These are phyloP conservation scores for Micromesistius poutassou DNA, from an alignment of 2,797 vertebrate genomes.

Conservation along the genomic window DNA sequence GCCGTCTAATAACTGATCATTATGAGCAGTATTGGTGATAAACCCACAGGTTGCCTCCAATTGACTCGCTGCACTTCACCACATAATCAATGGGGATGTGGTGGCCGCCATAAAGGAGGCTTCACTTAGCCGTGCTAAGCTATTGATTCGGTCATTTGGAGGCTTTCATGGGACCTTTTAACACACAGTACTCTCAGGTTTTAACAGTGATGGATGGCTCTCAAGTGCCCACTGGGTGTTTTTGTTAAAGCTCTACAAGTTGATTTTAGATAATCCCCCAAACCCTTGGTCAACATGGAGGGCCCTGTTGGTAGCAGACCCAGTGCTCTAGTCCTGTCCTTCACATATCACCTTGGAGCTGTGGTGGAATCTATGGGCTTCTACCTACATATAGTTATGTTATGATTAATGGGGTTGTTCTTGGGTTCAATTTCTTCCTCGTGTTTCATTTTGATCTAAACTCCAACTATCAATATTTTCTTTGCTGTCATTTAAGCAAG, in stretches of 20 bases:
- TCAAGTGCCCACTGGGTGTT: conserved; percentile 11
- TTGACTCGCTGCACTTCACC: conserved; percentile 42
- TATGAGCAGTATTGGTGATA: conserved; percentile 34
- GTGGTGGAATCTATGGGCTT: not conserved
- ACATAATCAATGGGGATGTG: conserved; percentile 42
- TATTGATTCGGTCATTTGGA: conserved; percentile 53
- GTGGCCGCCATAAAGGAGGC: conserved; percentile 24
- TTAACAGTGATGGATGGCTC: conserved; percentile 52
- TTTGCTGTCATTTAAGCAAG: not conserved
- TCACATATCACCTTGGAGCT: not conserved
- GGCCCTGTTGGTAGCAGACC: not conserved
- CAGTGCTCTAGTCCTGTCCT: too few relatives aligned
- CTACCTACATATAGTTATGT: not conserved
- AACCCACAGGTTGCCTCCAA: conserved; percentile 48
- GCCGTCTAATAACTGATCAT: conserved; percentile 35
- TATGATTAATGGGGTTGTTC: not conserved
- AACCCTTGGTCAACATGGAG: not conserved
- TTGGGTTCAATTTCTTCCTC: not conserved
- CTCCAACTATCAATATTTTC: not conserved
- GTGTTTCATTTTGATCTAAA: not conserved
- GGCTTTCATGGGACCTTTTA: conserved; percentile 44
- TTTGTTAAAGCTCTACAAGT: not conserved
- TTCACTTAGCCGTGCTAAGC: conserved; percentile 24
- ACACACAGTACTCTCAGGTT: conserved; percentile 43
- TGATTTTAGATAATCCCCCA: not conserved